Evolutionary conservation across 2,113 vertebrate species (phyloP).

Genomic region (Cebidichthys violaceus): DNA sequence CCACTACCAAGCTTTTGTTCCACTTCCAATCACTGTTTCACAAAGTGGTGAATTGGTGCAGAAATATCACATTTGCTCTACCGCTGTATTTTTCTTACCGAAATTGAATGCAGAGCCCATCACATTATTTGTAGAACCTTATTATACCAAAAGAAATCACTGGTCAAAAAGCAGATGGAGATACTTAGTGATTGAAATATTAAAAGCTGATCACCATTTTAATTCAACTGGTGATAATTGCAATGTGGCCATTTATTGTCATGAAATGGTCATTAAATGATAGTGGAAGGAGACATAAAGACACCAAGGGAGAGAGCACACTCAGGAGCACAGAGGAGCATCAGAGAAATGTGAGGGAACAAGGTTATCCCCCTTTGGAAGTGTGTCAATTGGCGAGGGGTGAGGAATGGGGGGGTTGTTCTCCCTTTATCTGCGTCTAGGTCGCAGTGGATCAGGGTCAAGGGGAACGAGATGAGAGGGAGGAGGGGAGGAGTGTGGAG

Average conservation of each 20-base stretch:
- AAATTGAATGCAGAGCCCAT: neutral
- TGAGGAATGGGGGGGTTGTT: constrained; percentile 67
- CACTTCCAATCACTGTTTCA: neutral
- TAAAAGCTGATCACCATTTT: neutral
- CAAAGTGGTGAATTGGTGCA: neutral
- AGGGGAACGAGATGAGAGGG: constrained; percentile 76
- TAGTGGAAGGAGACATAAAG: constrained; percentile 9
- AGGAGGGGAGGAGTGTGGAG: constrained; percentile 17
- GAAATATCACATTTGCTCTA: neutral
- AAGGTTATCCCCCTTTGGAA: constrained; percentile 76
- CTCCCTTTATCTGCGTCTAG: constrained; percentile 64
- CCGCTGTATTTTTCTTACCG: neutral
- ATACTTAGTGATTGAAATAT: neutral
- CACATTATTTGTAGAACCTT: neutral
- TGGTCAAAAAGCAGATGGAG: neutral
- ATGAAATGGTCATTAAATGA: neutral
- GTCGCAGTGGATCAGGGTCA: constrained; percentile 70
- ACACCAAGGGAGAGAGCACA: neutral
- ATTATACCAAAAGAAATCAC: neutral
- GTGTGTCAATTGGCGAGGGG: constrained; percentile 74
- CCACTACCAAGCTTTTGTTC: neutral
- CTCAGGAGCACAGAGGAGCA: constrained; percentile 38
- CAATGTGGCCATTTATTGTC: neutral
- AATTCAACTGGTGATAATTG: neutral
- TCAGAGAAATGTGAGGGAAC: constrained; percentile 64